Conservation (phyloP, 2,797 vertebrate genomes). For the Mormyrus proboscirostris region DNA sequence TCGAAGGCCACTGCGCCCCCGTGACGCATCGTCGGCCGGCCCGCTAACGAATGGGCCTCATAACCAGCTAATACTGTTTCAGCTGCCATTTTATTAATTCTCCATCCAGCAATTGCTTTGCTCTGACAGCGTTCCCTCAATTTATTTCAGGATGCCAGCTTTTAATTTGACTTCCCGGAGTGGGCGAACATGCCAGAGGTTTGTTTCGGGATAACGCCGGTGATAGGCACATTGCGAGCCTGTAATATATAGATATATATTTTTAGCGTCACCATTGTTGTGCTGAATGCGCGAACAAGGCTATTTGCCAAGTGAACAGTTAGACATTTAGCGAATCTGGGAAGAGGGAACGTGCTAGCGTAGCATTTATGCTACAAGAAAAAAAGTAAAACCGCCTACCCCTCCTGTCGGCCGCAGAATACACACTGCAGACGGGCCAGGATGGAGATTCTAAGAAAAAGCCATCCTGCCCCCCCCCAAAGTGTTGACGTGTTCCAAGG, state of each 20-base stretch:
- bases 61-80: slow-evolving; percentile 85
- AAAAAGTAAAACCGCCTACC: neutral
- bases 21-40: slow-evolving; percentile 82
- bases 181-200: slow-evolving; percentile 45
- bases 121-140: slow-evolving; percentile 45
- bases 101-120: slow-evolving; percentile 61
- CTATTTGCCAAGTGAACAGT: slow-evolving; percentile 8
- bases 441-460: neutral
- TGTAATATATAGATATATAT: neutral
- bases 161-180: slow-evolving; percentile 60
- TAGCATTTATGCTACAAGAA: neutral
- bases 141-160: slow-evolving; percentile 65
- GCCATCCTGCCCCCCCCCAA: neutral
- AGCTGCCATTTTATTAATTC: slow-evolving; percentile 88
- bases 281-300: neutral
- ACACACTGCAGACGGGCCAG: neutral
- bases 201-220: slow-evolving; percentile 48
- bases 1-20: slow-evolving; percentile 83
- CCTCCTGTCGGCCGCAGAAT: neutral
- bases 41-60: slow-evolving; percentile 83
- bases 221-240: slow-evolving; percentile 30
- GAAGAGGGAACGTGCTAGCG: neutral
- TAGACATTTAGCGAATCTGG: neutral
- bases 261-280: neutral
- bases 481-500: neutral